Evolutionary conservation across 1,140 invertebrate genomes (phyloP), one percentile per base, ranked within the genome.

Genomic region (Apis cerana): DNA sequence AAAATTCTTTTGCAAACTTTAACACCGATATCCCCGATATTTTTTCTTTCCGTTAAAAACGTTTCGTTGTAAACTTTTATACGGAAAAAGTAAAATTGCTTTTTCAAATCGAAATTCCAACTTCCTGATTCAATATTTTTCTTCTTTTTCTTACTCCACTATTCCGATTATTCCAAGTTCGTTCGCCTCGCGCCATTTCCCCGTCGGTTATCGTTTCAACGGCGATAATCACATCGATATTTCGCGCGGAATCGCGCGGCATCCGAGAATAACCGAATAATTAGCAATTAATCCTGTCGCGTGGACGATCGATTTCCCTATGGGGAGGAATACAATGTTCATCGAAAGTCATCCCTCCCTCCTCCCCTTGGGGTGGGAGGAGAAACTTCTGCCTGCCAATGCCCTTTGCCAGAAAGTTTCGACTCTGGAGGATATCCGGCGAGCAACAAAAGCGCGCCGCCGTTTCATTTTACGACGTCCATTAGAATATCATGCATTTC

Each of bases 381-480:
- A 43, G 21, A 23, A 69, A 78, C n/a, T 78, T 78, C 65, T 19
- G 33, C 5, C 76, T 69, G 76, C 50, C 76, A 69, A 78, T 78
- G 64, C 65, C 76, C 76, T 78, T 78, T 76, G 76, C 76, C 76
- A 78, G 76, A 69, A 78, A 78, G 27, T 69, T 78, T 78, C 75
- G 11, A 77, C 64, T 58, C 27, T 1, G 17, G 33, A 78, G 76
- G 65, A 58, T 77, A 68, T 68, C 19, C 76, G 12, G 17, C 17
- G 64, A 58, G 76, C n/a, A 78, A 78, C 76, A 78, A 78, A 78
- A 68, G 76, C 52, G 10, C 17, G 61, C 50, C 27, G 62, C 33
- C 76, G n/a, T 69, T 77, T 50, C 76, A n/a, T 65, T 78, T 58
- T 67, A 67, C 75, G 75, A 21, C 75, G 19, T 48, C 50, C 64